These are phyloP conservation scores for Sebastes variabilis DNA, from an alignment of 2,797 vertebrate genomes.

Conservation along the genomic window DNA sequence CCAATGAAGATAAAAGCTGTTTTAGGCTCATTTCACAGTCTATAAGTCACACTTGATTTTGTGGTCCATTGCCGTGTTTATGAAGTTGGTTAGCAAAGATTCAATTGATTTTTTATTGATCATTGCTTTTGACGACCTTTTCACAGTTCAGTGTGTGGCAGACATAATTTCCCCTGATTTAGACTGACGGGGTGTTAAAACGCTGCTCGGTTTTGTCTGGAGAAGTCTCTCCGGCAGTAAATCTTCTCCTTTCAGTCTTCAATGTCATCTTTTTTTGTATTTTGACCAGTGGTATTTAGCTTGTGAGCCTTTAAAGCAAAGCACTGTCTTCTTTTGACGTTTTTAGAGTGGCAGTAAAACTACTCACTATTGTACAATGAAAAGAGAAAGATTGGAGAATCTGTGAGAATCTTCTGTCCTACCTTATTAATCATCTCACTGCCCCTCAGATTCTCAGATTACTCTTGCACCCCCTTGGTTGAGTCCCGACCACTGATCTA, in stretches of 20 bases:
- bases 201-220: neutral
- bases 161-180: slow-evolving; percentile 35
- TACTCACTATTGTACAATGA: neutral
- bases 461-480: neutral
- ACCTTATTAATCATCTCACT: neutral
- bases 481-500: neutral
- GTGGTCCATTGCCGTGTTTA: slow-evolving; percentile 68
- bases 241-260: neutral
- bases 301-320: neutral
- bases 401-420: neutral
- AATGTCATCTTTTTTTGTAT: neutral
- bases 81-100: slow-evolving; percentile 67
- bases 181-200: neutral
- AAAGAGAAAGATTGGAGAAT: neutral
- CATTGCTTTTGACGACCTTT: slow-evolving; percentile 69
- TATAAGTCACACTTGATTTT: slow-evolving; percentile 73
- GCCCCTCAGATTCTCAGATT: neutral
- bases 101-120: slow-evolving; percentile 69
- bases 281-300: neutral
- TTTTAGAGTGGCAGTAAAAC: neutral
- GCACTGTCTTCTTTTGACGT: neutral
- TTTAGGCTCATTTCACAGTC: slow-evolving; percentile 76
- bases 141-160: slow-evolving; percentile 38
- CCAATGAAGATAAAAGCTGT: slow-evolving; percentile 69
- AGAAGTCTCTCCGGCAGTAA: neutral